Base-by-base conservation (phyloP, 2,113 vertebrate genomes). In the Lepidiolamprologus cunningtoni region DNA sequence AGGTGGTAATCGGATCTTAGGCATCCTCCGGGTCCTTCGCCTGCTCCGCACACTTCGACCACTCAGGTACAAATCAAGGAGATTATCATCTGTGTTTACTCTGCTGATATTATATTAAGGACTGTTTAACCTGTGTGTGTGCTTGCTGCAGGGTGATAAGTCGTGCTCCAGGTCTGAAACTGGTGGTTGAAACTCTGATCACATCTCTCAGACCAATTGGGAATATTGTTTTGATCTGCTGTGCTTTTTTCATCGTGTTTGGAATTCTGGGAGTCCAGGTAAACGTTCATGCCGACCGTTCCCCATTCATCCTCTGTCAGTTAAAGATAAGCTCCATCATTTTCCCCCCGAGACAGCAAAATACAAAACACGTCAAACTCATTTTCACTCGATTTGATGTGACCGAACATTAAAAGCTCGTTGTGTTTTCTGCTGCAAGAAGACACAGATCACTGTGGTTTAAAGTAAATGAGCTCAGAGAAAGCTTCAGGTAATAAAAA, bases 161-260 rank as follows among this genome's bases (percentile, higher is more conserved):
- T 95, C 97, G 98, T 33, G 98, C 98, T 6, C 98, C 98, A 0
- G 98, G 98, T 73, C 96, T 99, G 52, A 99, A 99, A 93, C 95
- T 99, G 88, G 98, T 99, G 87, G 98, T 99, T n/a, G 98, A 99
- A 96, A 99, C 98, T 1, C 95, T 99, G 91, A 99, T 99, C 87
- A 99, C 98, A 1, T 99, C 98, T 9, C 97, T 99, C 45, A 96
- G 98, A 86, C 98, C 98, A 9, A 99, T 99, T 7, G 98, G 98
- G 31, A 99, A 99, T 93, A 99, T 99, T 9, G 98, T 99, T 82
- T 97, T 99, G 88, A 99, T 99, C 95, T 99, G 98, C 95, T 99
- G 98, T 1, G 98, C 98, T 57, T 99, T 99, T 94, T 99, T 99
- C 96, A 99, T 99, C 17, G 98, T 99, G 85, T 99, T 99, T 47